These are phyloP conservation scores for Myrmophylax atrothorax DNA, from an alignment of 2,113 vertebrate genomes.

Conservation along the genomic window DNA sequence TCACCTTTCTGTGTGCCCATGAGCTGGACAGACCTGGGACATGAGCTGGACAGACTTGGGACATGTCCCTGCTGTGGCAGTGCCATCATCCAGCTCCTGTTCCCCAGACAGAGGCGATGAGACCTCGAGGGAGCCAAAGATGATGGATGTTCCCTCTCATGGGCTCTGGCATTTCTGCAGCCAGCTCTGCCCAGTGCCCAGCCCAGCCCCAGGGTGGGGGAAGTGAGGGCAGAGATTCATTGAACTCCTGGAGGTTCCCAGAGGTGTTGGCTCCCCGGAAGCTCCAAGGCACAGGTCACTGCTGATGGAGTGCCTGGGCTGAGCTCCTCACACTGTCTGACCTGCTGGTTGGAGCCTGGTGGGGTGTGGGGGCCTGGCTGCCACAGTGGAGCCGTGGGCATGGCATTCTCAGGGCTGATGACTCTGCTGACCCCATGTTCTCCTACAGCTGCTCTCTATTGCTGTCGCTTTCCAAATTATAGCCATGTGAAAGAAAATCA, in stretches of 20 bases:
- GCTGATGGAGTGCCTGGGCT: neutral
- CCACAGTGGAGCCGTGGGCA: neutral
- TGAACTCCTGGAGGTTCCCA: neutral
- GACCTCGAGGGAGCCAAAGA: fast-evolving
- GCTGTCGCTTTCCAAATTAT: neutral
- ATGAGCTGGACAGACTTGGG: neutral
- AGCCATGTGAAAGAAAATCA: neutral
- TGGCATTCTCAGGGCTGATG: constrained; percentile 39
- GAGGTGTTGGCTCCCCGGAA: neutral
- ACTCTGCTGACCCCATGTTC: constrained; percentile 51
- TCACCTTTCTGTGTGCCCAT: no score
- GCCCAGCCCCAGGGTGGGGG: neutral
- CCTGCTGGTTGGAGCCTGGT: constrained; percentile 5
- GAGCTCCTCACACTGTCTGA: neutral
- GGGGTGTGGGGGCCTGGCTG: neutral
- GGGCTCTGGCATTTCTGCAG: fast-evolving
- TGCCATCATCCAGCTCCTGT: neutral
- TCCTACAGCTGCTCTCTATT: constrained; percentile 33
- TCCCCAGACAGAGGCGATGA: fast-evolving
- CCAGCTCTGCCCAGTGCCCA: neutral
- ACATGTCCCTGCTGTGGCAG: neutral
- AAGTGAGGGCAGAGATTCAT: neutral
- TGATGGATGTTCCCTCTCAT: fast-evolving
- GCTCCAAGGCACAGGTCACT: neutral
- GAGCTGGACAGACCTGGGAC: neutral